Conservation (phyloP, 1,140 invertebrate genomes). For the Phenacoccus solenopsis region DNA sequence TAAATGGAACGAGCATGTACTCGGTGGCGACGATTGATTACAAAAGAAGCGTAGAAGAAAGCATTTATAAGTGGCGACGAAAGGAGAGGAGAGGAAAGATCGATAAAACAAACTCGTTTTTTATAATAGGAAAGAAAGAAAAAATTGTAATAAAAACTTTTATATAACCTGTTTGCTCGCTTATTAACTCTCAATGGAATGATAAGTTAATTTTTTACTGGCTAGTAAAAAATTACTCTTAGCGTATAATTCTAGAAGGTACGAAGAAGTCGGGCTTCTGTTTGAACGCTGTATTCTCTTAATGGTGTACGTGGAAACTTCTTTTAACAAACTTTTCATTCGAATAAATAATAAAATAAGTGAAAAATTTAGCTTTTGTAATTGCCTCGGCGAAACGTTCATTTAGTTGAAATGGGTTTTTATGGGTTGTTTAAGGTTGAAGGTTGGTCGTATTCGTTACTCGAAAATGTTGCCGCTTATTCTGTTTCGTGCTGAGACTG, state of each 20-base stretch:
- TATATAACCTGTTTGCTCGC: background rate
- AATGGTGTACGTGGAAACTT: background rate
- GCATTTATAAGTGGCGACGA: background rate
- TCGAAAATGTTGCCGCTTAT: too few species aligned
- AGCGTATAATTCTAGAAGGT: background rate
- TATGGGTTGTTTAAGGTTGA: background rate
- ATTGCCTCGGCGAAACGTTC: background rate
- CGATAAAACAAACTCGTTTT: background rate
- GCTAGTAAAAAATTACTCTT: background rate
- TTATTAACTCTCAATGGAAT: constrained; percentile 2
- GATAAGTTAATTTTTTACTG: background rate
- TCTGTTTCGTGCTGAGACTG: too few species aligned
- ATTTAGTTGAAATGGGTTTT: background rate
- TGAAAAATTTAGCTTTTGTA: background rate
- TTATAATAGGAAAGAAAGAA: background rate
- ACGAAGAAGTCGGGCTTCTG: too few species aligned
- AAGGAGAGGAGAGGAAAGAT: background rate
- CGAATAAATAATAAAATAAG: background rate
- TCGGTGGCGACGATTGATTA: background rate
- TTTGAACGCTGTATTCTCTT: background rate
- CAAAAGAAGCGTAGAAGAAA: background rate
- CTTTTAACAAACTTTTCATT: background rate
- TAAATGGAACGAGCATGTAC: background rate
- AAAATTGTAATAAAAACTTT: constrained; percentile 1
- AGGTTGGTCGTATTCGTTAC: background rate